phyloP scores from a whole-genome alignment of 2,888 invertebrate species.

The Kryphioiulus occultus region DNA sequence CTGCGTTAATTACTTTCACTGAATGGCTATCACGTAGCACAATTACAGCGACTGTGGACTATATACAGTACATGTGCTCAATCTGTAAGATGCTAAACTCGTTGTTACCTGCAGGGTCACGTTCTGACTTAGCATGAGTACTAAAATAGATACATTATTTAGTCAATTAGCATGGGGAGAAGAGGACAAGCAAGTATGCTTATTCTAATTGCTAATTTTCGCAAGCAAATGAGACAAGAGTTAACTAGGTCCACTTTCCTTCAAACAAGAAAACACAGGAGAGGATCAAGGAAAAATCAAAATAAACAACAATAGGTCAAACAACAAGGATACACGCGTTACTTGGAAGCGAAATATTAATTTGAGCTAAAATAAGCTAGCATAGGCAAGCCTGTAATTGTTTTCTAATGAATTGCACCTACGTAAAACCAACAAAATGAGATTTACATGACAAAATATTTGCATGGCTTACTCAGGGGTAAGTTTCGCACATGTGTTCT shows the following conservation, averaged over 20 bases:
- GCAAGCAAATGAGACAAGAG: neutral
- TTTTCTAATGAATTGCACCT: neutral
- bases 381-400: neutral
- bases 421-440: neutral
- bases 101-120: slow-evolving; percentile 9
- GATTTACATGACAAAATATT: neutral
- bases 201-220: slow-evolving; percentile 18
- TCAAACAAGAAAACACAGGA: neutral
- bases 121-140: neutral
- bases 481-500: neutral
- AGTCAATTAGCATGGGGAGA: neutral
- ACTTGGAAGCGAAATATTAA: neutral
- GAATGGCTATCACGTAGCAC: neutral
- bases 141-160: neutral
- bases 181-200: neutral
- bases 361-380: neutral
- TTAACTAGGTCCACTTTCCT: neutral
- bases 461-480: neutral
- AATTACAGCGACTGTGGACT: neutral
- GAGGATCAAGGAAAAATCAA: neutral
- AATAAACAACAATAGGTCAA: neutral
- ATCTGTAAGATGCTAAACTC: neutral
- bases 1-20: slow-evolving; percentile 28
- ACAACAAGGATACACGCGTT: neutral
- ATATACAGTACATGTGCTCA: neutral